Evolutionary conservation across 2,113 vertebrate species (phyloP).

Genomic region (Lates calcarifer): DNA sequence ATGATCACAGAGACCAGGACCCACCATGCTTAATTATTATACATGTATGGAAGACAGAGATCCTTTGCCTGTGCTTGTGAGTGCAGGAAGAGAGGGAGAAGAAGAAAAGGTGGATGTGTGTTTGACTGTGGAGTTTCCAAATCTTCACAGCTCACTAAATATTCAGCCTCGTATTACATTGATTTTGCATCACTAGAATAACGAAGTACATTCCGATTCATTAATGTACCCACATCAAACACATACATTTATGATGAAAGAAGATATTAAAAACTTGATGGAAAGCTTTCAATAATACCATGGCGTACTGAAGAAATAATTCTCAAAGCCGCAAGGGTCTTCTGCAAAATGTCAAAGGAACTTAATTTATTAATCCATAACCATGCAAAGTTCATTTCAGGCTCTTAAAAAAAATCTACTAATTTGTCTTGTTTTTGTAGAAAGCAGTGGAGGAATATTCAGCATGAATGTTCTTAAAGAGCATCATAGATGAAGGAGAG

Average conservation of each 20-base stretch:
- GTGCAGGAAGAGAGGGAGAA: not conserved
- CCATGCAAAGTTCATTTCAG: constrained; percentile 44
- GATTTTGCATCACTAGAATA: constrained; percentile 71
- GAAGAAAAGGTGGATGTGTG: constrained; percentile 7
- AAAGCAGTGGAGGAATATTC: constrained; percentile 20
- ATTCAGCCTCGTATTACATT: constrained; percentile 63
- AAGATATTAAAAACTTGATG: constrained; percentile 67
- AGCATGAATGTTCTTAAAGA: constrained; percentile 20
- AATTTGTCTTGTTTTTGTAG: constrained; percentile 45
- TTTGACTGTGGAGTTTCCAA: constrained; percentile 16
- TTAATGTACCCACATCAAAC: constrained; percentile 54
- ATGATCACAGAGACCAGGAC: constrained; percentile 30
- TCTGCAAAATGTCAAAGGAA: constrained; percentile 59
- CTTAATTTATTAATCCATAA: constrained; percentile 66
- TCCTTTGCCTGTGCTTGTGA: not conserved
- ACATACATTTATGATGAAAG: constrained; percentile 61
- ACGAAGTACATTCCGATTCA: constrained; percentile 51
- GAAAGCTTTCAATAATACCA: constrained; percentile 67
- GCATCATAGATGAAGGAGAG: not conserved
- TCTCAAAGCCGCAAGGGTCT: constrained; percentile 47
- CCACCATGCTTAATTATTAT: constrained; percentile 13
- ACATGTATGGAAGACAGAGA: constrained; percentile 22
- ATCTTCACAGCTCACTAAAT: constrained; percentile 50
- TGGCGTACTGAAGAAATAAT: constrained; percentile 57
- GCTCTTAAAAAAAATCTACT: constrained; percentile 31